A percentile compares a stretch with the other conserved stretches of the same genome.
phyloP scores from a whole-genome alignment of 2,797 vertebrate species.

The Chloroceryle inda region DNA sequence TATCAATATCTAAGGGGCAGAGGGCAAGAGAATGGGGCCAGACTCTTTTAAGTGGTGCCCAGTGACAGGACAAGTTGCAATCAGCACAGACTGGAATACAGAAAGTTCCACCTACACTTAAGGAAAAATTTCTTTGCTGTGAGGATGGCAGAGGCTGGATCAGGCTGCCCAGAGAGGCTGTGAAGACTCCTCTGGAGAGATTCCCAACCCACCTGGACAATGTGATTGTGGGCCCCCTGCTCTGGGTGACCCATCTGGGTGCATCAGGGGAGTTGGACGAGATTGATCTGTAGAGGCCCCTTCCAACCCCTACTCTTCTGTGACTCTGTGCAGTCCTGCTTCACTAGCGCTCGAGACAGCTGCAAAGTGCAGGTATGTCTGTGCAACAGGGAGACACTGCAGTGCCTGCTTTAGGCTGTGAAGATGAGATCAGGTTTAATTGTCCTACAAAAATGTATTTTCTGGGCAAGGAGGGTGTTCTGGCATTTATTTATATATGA shows the following conservation, averaged over 20 bases:
- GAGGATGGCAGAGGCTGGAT: too few relatives aligned
- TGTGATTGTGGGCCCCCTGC: background rate
- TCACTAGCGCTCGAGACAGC: background rate
- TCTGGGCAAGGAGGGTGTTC: background rate
- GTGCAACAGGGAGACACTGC: rapidly evolving
- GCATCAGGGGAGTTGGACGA: background rate
- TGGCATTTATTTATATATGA: background rate
- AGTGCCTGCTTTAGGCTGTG: background rate
- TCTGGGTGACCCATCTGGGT: background rate
- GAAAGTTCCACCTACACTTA: too few relatives aligned
- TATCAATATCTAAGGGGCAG: too few relatives aligned
- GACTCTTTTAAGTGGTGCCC: too few relatives aligned
- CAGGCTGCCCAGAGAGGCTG: too few relatives aligned
- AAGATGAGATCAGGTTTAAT: background rate
- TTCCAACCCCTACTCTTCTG: background rate
- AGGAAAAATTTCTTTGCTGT: too few relatives aligned
- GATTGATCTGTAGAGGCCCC: background rate
- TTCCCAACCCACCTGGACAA: too few relatives aligned
- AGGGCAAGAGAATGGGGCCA: too few relatives aligned
- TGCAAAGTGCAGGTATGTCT: rapidly evolving
- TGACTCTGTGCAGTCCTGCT: background rate
- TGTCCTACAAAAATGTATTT: background rate
- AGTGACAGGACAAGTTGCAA: too few relatives aligned
- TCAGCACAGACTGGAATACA: too few relatives aligned
- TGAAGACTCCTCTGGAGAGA: too few relatives aligned